These are phyloP conservation scores for Mellilla xanthometata DNA, from an alignment of 2,888 invertebrate genomes.

Conservation along the genomic window DNA sequence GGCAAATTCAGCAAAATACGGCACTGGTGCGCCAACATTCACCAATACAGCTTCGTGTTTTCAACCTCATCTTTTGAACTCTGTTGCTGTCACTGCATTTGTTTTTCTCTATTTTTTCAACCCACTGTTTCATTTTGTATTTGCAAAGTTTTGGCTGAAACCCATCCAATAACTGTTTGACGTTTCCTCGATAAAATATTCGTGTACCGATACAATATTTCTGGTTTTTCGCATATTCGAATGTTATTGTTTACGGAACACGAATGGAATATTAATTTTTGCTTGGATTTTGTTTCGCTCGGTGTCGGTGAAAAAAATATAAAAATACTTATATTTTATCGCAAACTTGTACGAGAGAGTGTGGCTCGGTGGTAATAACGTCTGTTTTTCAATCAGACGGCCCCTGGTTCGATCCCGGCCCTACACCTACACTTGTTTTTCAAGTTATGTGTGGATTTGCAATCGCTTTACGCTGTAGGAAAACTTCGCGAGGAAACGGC, in stretches of 20 bases:
- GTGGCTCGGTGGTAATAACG: too few species aligned
- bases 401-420: too few species aligned
- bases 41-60: slow-evolving; percentile 34
- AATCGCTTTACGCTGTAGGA: too few species aligned
- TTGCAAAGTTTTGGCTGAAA: slow-evolving; percentile 23
- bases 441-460: too few species aligned
- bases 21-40: slow-evolving; percentile 20
- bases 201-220: not conserved
- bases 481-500: too few species aligned
- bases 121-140: slow-evolving; percentile 29
- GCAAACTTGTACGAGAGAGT: too few species aligned
- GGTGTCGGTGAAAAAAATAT: too few species aligned
- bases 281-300: not conserved
- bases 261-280: not conserved
- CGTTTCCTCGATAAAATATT: slow-evolving; percentile 21
- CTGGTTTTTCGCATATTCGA: too few species aligned
- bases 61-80: slow-evolving; percentile 38
- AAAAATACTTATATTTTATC: too few species aligned
- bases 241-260: not conserved
- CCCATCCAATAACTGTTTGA: slow-evolving; percentile 29
- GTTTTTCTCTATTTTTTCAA: slow-evolving; percentile 33
- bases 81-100: slow-evolving; percentile 29
- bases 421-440: too few species aligned
- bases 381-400: too few species aligned
- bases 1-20: too few species aligned